Evolutionary conservation across 2,113 vertebrate species (phyloP).

Genomic region (Melierax canorus): DNA sequence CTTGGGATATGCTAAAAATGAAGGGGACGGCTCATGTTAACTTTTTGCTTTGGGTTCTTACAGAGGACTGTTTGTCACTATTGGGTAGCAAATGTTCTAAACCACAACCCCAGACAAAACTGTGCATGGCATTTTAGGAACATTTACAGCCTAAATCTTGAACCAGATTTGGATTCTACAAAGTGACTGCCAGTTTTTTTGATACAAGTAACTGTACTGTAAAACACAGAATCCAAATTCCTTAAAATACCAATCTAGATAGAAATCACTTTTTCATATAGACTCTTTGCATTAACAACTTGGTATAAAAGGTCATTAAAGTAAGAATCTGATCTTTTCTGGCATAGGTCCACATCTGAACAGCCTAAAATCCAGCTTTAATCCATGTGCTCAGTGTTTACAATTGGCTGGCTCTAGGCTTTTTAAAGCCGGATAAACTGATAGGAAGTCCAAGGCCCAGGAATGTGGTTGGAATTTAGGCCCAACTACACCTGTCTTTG

Average conservation of each 20-base stretch:
- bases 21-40: constrained; percentile 31
- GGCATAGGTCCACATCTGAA: not conserved
- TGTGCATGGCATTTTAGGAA: constrained; percentile 22
- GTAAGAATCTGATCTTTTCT: constrained; percentile 3
- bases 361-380: not conserved
- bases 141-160: constrained; percentile 1
- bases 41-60: constrained; percentile 24
- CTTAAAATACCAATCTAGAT: not conserved
- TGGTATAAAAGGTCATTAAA: not conserved
- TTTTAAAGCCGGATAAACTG: not conserved
- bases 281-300: not conserved
- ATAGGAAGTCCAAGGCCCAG: not conserved
- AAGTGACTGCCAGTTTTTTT: not conserved
- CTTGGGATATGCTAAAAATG: constrained; percentile 32
- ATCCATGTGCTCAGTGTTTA: constrained; percentile 2
- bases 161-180: constrained; percentile 12
- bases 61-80: constrained; percentile 28
- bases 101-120: constrained; percentile 34
- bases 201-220: not conserved
- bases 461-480: not conserved
- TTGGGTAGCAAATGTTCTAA: constrained; percentile 47
- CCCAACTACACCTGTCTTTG: not conserved
- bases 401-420: not conserved
- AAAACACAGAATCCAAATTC: not conserved
- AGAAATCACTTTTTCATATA: not conserved